A percentile compares a stretch with the other conserved stretches of the same genome.
Evolutionary conservation across 2,888 invertebrate genomes (phyloP).

Genomic region (Carcina quercana): DNA sequence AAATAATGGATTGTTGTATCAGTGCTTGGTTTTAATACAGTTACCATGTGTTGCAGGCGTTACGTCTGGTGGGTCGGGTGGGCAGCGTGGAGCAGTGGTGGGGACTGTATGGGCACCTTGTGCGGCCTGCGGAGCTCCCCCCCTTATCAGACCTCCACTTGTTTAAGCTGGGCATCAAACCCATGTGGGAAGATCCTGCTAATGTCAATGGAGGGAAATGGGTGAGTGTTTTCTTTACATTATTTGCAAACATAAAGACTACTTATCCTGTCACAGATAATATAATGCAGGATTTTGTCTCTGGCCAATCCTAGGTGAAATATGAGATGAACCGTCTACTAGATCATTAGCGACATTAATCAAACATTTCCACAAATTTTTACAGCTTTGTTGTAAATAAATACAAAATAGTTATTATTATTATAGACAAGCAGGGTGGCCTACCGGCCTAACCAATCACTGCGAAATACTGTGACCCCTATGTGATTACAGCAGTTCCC

Average conservation of each 20-base stretch:
- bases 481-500: no score
- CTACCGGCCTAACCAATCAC: no score
- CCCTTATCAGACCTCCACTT: conserved; percentile 96
- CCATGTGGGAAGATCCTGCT: conserved; percentile 99
- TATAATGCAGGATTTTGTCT: no score
- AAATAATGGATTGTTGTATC: no score
- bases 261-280: neutral
- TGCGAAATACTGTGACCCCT: no score
- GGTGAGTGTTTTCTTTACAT: conserved; percentile 75
- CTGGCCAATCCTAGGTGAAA: no score
- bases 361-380: no score
- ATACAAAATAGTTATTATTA: no score
- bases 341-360: no score
- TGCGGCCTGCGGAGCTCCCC: conserved; percentile 91
- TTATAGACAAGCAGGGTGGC: no score
- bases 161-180: conserved; percentile 98
- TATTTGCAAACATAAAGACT: neutral
- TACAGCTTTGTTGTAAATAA: no score
- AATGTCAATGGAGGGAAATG: conserved; percentile 98
- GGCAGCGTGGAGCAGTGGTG: conserved; percentile 98
- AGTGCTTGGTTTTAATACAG: neutral
- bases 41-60: conserved; percentile 73
- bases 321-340: no score
- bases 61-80: conserved; percentile 91
- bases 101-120: conserved; percentile 94